Conservation (phyloP, 2,888 invertebrate genomes). For the Lepidonotus clava region DNA sequence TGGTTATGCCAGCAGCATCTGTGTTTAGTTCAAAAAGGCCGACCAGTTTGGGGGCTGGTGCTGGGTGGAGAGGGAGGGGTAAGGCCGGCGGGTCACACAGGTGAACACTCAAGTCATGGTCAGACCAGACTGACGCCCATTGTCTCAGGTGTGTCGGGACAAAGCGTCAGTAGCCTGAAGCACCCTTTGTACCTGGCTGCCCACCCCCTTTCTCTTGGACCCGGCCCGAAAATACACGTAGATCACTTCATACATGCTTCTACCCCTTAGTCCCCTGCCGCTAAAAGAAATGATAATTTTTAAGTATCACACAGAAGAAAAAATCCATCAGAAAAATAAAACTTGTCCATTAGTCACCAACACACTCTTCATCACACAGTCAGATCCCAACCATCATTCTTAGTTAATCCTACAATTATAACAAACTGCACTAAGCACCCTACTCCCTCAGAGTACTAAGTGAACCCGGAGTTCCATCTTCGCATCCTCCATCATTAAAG, state of each 20-base stretch:
- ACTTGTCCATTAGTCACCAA: too few species aligned
- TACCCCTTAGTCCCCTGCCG: too few species aligned
- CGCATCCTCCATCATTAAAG: background rate
- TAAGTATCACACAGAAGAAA: too few species aligned
- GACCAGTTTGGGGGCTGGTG: background rate
- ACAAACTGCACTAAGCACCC: background rate
- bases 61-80: background rate
- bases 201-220: too few species aligned
- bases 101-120: constrained; percentile 13
- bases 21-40: background rate
- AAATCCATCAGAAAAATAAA: too few species aligned
- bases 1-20: too few species aligned
- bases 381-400: background rate
- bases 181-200: background rate
- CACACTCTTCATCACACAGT: background rate
- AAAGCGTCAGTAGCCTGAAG: background rate
- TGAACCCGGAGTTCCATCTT: constrained; percentile 20
- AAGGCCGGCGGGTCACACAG: background rate
- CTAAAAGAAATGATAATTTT: too few species aligned
- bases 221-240: too few species aligned
- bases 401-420: background rate
- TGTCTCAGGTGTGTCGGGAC: constrained; percentile 32
- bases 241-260: background rate
- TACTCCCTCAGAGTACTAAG: background rate
- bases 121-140: background rate